phyloP scores from a whole-genome alignment of 1,140 invertebrate species.

The Heliothis subflexa region DNA sequence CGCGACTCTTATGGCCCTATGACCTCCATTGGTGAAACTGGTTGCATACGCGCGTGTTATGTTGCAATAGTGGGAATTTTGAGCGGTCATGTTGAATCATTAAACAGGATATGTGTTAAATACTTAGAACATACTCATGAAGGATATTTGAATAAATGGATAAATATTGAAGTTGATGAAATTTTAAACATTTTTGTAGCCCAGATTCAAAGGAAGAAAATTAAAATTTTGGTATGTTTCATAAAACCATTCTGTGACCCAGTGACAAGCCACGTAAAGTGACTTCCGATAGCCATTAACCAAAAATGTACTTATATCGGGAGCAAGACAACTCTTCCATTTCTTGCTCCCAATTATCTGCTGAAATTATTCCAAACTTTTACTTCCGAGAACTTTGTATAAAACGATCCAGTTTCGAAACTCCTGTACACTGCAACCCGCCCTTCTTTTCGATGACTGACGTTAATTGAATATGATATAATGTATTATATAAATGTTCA shows the following conservation, averaged over 20 bases:
- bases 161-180: no score
- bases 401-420: constrained; percentile 31
- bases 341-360: not conserved
- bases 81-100: constrained; percentile 14
- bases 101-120: constrained; percentile 24
- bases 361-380: not conserved
- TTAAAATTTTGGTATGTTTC: no score
- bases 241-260: no score
- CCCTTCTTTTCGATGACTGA: not conserved
- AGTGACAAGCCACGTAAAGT: no score
- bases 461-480: constrained; percentile 1
- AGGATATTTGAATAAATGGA: not conserved
- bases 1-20: constrained; percentile 18
- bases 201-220: no score
- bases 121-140: not conserved
- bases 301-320: not conserved
- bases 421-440: constrained; percentile 2
- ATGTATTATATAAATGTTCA: constrained; percentile 11
- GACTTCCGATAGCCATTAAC: not conserved
- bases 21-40: constrained; percentile 31
- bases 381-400: not conserved
- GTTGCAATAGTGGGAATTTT: constrained; percentile 27
- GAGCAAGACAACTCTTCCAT: not conserved
- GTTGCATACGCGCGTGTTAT: constrained; percentile 4
- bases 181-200: no score